A percentile compares a stretch with the other conserved stretches of the same genome.
phyloP scores from a whole-genome alignment of 2,113 vertebrate species.

The Columba janthina region DNA sequence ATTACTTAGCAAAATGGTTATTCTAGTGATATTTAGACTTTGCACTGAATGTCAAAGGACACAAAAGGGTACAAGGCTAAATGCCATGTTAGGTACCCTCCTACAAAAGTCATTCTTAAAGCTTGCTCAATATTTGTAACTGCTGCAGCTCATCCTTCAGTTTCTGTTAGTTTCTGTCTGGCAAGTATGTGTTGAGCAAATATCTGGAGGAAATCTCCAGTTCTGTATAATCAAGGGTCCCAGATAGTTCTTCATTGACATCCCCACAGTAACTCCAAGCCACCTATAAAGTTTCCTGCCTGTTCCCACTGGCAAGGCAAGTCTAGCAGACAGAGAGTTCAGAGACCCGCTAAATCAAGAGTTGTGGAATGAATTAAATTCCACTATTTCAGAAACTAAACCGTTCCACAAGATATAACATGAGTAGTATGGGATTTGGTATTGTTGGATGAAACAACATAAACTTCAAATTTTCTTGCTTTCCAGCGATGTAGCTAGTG shows the following conservation, averaged over 20 bases:
- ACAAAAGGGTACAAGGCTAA: neutral
- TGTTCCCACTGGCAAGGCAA: neutral
- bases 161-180: neutral
- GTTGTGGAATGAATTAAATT: neutral
- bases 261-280: neutral
- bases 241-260: neutral
- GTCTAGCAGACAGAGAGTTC: neutral
- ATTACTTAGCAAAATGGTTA: neutral
- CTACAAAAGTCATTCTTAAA: neutral
- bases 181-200: neutral
- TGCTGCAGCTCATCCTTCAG: neutral
- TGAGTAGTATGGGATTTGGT: neutral
- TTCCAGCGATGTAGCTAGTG: neutral
- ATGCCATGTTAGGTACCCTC: fast-evolving
- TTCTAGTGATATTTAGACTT: neutral
- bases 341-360: neutral
- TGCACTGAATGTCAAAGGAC: neutral
- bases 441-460: neutral
- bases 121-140: neutral
- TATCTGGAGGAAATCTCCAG: neutral
- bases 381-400: neutral
- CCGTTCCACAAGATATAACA: neutral
- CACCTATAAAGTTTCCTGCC: neutral
- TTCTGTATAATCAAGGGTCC: neutral
- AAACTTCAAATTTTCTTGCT: neutral